Conservation (phyloP, 2,113 vertebrate genomes). For the Scolopax mira region DNA sequence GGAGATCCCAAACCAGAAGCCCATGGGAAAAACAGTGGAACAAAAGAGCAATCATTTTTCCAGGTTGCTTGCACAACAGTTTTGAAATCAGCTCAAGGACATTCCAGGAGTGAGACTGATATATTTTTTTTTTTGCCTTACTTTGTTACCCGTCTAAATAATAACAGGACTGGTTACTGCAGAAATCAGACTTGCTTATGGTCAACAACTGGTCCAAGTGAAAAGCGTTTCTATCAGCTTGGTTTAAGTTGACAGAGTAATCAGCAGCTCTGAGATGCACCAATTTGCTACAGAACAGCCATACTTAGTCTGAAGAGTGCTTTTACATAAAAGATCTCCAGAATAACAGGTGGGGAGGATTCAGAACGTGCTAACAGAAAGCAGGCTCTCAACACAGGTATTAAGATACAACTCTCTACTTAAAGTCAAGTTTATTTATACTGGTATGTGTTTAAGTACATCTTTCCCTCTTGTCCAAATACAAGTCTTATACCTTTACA, state of each 20-base stretch:
- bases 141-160: background rate
- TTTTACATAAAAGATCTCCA: background rate
- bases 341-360: background rate
- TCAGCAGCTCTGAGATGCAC: background rate
- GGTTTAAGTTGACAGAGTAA: background rate
- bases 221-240: background rate
- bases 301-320: background rate
- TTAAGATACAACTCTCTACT: background rate
- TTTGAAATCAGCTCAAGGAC: background rate
- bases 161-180: background rate
- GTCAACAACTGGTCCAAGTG: background rate
- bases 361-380: background rate
- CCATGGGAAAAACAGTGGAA: background rate
- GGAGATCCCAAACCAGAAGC: background rate
- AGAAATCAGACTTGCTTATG: background rate
- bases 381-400: background rate
- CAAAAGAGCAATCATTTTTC: background rate
- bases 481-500: background rate
- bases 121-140: background rate
- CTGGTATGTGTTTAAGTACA: background rate
- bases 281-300: background rate
- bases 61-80: background rate
- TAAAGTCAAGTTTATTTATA: background rate
- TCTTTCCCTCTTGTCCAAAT: background rate
- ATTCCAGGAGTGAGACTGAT: background rate